phyloP scores from a whole-genome alignment of 1,140 invertebrate genomes.

The Drosophila quadrilineata region DNA sequence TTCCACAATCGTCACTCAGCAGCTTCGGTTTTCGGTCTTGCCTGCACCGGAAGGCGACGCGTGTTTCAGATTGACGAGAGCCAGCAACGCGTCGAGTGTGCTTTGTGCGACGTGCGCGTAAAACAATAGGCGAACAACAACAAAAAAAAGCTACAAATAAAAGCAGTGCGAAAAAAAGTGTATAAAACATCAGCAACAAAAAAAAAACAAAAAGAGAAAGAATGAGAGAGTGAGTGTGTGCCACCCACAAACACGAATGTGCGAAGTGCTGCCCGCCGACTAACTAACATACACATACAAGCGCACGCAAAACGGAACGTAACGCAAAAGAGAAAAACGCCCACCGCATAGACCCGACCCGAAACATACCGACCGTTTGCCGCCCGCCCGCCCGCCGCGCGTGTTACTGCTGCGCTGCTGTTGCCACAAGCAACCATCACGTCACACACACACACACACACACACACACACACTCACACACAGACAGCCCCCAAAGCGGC shows the following conservation, averaged over 20 bases:
- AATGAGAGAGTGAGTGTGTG: constrained; percentile 6
- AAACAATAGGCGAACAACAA: constrained; percentile 62
- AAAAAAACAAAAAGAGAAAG: constrained; percentile 11
- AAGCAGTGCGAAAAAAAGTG: constrained; percentile 19
- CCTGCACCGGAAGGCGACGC: constrained; percentile 43
- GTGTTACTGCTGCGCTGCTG: constrained; percentile 29
- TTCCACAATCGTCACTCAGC: constrained; percentile 35
- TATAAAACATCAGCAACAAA: constrained; percentile 44
- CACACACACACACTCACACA: too few species aligned
- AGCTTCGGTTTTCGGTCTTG: constrained; percentile 16
- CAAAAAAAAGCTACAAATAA: constrained; percentile 30
- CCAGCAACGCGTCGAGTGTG: constrained; percentile 56
- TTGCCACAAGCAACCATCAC: constrained; percentile 45
- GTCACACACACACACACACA: constrained; percentile 35
- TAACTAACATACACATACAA: constrained; percentile 14
- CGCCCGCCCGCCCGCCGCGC: constrained; percentile 6
- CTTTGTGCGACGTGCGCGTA: constrained; percentile 59
- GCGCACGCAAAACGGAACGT: constrained; percentile 51
- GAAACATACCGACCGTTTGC: constrained; percentile 2
- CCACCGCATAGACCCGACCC: constrained; percentile 59
- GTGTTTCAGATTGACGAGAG: constrained; percentile 65
- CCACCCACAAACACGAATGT: constrained; percentile 39
- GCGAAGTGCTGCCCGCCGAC: constrained; percentile 42
- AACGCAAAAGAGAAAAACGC: constrained; percentile 76
- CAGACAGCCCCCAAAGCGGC: constrained; percentile 26